phyloP scores from a whole-genome alignment of 2,113 vertebrate genomes.

The Maylandia zebra region DNA sequence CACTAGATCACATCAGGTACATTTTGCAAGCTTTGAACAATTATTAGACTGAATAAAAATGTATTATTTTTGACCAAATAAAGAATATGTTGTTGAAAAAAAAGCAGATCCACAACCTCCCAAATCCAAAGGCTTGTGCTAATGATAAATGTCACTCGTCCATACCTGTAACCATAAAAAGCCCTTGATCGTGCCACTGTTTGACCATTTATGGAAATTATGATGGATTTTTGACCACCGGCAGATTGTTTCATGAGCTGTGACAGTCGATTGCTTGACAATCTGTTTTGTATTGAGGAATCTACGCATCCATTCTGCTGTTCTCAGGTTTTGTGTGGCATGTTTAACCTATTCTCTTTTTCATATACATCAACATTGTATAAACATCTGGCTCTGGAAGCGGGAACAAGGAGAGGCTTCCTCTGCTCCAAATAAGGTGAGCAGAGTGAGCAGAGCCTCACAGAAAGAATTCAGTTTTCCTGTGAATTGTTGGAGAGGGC shows the following conservation, averaged over 20 bases:
- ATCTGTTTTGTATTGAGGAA: background rate
- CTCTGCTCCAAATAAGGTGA: background rate
- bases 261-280: background rate
- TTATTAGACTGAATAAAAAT: background rate
- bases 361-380: background rate
- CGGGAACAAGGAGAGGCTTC: background rate
- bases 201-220: rapidly evolving
- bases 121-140: background rate
- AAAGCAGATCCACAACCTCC: background rate
- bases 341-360: background rate
- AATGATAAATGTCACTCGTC: background rate
- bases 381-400: background rate
- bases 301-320: background rate
- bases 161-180: background rate
- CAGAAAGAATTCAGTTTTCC: background rate
- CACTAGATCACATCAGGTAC: background rate
- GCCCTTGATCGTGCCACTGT: background rate
- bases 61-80: background rate
- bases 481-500: background rate
- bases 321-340: background rate
- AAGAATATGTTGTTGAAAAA: background rate
- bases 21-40: background rate
- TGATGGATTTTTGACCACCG: background rate
- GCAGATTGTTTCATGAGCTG: background rate
- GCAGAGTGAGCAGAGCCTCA: background rate